phyloP scores from a whole-genome alignment of 2,888 invertebrate genomes.

The Limnephilus marmoratus region DNA sequence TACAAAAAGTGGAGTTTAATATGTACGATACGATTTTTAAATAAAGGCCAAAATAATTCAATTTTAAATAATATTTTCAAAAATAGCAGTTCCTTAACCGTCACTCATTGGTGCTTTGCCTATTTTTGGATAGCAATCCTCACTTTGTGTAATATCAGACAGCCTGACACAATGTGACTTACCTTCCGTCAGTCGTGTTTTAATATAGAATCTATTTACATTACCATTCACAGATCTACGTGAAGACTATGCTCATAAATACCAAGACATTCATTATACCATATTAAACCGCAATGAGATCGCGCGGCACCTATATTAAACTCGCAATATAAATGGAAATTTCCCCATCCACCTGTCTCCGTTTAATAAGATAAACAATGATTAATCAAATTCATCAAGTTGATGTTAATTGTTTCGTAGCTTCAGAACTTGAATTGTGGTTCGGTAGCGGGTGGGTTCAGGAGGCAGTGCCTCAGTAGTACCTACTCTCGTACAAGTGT shows the following conservation, averaged over 20 bases:
- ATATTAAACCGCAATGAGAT: slow-evolving; percentile 36
- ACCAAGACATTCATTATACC: slow-evolving; percentile 4
- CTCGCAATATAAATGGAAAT: slow-evolving; percentile 39
- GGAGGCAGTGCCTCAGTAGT: background rate
- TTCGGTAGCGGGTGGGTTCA: background rate
- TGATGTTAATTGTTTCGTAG: slow-evolving; percentile 40
- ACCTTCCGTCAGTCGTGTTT: background rate
- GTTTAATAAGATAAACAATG: slow-evolving; percentile 44
- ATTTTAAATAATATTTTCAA: too few relatives aligned
- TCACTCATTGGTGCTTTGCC: too few relatives aligned
- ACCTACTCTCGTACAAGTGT: background rate
- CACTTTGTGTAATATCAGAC: background rate
- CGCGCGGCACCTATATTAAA: slow-evolving; percentile 20
- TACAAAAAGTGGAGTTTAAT: too few relatives aligned
- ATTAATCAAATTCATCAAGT: slow-evolving; percentile 46
- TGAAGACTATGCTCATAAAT: background rate
- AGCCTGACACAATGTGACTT: background rate
- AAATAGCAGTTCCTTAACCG: too few relatives aligned
- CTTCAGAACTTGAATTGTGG: slow-evolving; percentile 11
- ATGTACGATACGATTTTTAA: too few relatives aligned
- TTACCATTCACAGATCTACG: background rate
- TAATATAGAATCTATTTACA: background rate
- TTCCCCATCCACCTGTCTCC: slow-evolving; percentile 2
- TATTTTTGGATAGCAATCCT: background rate
- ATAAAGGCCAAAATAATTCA: too few relatives aligned